Base-by-base conservation (phyloP, 64 coral and sea anemone genomes). In the Pocillopora damicornis region DNA sequence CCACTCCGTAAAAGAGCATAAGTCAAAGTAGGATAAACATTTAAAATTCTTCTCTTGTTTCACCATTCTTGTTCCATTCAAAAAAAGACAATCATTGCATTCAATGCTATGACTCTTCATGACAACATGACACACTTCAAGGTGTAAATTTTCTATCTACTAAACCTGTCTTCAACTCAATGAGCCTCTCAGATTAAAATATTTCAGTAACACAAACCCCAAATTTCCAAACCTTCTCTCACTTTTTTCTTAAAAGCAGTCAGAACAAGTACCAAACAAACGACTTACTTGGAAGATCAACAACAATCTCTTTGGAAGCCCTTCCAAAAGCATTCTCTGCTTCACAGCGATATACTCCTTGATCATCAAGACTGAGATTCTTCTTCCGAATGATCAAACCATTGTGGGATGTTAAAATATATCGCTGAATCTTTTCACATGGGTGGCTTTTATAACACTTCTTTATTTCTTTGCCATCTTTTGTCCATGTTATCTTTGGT, bases 401-500 rank as follows among this genome's bases (percentile, higher is more conserved):
- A 36, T 80, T 25, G 1, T 4, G 26, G 42, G 42, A 51, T 15
- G 26, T 13, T 12, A 35, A 2, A 35, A 80, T 11, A 34, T 80
- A 80, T 14, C 25, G 37, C 22, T 16, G 17, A 77, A 13, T 77
- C 56, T 14, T 57, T 0, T 36, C 51, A 80, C 78, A 80, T 61
- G 59, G 58, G 30, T 80, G 9, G 14, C 13, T 13, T 61, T 25
- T 14, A 5, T 1, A 9, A 22, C 81, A 83, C 10, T 66, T 12
- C 6, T 58, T 25, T 23, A 84, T 71, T 2, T 14, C 20, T 72
- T 71, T 67, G 63, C 61, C 61, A 66, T 84, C 63, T 58, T 84
- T 84, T 14, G 45, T 58, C 81, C 81, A 84, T 51, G 64, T 71
- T 25, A 84, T 25, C 14, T 42, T 9, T 11, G 81, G 81, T 22